Conservation (phyloP, 2,888 invertebrate species). For the Xestia sexstrigata region DNA sequence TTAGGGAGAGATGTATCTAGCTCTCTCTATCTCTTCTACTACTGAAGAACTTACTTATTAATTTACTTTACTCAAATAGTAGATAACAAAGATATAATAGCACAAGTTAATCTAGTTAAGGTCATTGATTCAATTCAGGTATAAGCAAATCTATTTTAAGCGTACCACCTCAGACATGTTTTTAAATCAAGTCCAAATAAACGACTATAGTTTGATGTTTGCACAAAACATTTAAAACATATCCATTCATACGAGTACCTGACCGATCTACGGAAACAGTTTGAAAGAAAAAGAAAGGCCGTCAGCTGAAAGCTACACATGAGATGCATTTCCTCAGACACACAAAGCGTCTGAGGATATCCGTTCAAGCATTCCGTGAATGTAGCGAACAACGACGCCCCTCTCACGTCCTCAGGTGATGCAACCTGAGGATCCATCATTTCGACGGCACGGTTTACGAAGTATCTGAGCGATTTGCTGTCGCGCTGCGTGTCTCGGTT, state of each 20-base stretch:
- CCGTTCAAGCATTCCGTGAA: conserved; percentile 48
- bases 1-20: not conserved
- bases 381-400: not conserved
- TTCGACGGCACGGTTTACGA: not conserved
- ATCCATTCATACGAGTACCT: not conserved
- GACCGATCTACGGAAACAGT: conserved; percentile 6
- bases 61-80: too few relatives aligned
- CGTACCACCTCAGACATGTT: not conserved
- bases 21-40: not conserved
- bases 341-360: conserved; percentile 59
- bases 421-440: not conserved
- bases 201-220: not conserved
- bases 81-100: not conserved
- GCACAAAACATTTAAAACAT: not conserved
- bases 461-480: not conserved
- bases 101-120: not conserved
- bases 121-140: not conserved
- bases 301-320: conserved; percentile 36
- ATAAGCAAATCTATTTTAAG: not conserved
- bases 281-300: conserved; percentile 28
- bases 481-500: not conserved
- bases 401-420: not conserved
- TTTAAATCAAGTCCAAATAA: not conserved
- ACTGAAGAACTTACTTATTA: not conserved
- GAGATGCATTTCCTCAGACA: conserved; percentile 55